Evolutionary conservation across 2,797 vertebrate genomes (phyloP).

Genomic region (Sorex maritimensis): DNA sequence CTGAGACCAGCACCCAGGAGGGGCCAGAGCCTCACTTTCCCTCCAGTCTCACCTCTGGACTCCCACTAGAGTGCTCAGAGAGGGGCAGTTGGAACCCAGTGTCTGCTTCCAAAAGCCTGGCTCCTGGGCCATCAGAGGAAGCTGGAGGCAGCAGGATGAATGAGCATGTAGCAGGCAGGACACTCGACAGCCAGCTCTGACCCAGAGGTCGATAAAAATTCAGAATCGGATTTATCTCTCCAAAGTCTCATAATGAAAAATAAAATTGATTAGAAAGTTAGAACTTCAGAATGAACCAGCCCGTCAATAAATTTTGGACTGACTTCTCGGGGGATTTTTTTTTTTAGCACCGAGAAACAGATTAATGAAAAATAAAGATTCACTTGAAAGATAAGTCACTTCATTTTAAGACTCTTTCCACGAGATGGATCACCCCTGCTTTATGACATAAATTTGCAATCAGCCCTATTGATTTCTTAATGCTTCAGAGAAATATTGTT

Average conservation of each 20-base stretch:
- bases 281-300: conserved; percentile 85
- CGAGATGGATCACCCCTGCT: conserved; percentile 85
- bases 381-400: conserved; percentile 89
- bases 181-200: conserved; percentile 68
- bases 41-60: background rate
- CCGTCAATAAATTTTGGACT: conserved; percentile 87
- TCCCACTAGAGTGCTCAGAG: background rate
- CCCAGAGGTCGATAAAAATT: conserved; percentile 85
- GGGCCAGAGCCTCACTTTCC: background rate
- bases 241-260: conserved; percentile 88
- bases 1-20: background rate
- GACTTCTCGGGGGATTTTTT: conserved; percentile 82
- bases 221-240: conserved; percentile 88
- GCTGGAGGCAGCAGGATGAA: rapidly evolving
- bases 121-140: background rate
- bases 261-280: conserved; percentile 90
- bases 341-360: conserved; percentile 85
- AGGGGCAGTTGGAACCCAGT: background rate
- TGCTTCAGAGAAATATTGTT: conserved; percentile 90
- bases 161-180: background rate
- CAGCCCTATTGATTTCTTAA: conserved; percentile 90
- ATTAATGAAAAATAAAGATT: conserved; percentile 91
- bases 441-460: conserved; percentile 91
- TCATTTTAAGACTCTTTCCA: conserved; percentile 86
- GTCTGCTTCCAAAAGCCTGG: background rate